Evolutionary conservation across 2,797 vertebrate genomes (phyloP).

Genomic region (Carduelis carduelis): DNA sequence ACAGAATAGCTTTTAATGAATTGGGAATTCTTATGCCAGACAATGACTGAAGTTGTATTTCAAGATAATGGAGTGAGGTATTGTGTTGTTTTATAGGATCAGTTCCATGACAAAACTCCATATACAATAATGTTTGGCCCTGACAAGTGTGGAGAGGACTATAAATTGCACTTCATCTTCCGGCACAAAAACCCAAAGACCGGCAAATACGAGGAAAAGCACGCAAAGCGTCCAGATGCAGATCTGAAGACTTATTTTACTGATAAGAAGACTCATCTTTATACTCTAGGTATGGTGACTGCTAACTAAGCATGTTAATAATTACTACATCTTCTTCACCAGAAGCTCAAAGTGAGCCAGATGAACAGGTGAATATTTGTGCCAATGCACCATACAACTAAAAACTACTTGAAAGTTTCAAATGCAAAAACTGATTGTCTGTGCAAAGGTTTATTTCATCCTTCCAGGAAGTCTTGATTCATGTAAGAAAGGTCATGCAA

Average conservation of each 20-base stretch:
- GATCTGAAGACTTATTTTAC: constrained; percentile 94
- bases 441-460: background rate
- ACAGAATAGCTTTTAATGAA: background rate
- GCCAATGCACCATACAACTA: background rate
- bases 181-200: constrained; percentile 96
- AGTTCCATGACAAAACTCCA: constrained; percentile 94
- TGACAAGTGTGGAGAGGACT: constrained; percentile 98
- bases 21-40: background rate
- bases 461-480: background rate
- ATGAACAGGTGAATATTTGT: background rate
- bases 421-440: background rate
- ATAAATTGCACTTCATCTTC: constrained; percentile 99
- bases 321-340: background rate
- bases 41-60: background rate
- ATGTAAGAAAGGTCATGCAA: background rate
- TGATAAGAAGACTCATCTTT: constrained; percentile 97
- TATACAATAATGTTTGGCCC: constrained; percentile 99
- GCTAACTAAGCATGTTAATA: background rate
- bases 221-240: constrained; percentile 90
- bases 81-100: constrained; percentile 77
- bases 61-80: background rate
- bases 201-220: constrained; percentile 92
- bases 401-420: background rate
- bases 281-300: constrained; percentile 83
- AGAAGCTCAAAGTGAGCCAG: background rate